Base-by-base conservation (phyloP, 2,888 invertebrate species). In the Cordilura impudica region DNA sequence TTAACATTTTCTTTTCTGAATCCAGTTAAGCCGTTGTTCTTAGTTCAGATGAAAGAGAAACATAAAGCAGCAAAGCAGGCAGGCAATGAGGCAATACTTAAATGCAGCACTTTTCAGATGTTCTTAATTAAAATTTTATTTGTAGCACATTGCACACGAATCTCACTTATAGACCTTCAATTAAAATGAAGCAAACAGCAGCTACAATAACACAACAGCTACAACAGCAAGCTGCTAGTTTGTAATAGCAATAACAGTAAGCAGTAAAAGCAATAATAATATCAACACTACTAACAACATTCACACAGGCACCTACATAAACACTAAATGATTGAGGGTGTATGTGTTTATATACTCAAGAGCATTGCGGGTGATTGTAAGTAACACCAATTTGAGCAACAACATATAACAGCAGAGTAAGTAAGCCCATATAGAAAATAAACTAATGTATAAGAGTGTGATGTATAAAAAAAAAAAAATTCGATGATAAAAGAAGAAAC, bases 81-180 rank as follows among this genome's bases (percentile, higher is more conserved):
- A 70, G 29, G 39, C 12, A 18, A 43, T 56, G n/a, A n/a, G n/a
- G n/a, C n/a, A n/a, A n/a, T n/a, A 61, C 56, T 63, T 63, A 63
- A 78, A 78, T 63, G 49, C 49, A 77, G 66, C 51, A 63, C 73
- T 65, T 73, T 69, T 19, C 35, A 65, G 65, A 70, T 70, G 53
- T 69, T 73, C 73, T 73, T 78, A 78, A 78, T 78, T 78, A 78
- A 78, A 78, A 73, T 78, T 78, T 73, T 53, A 73, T 73, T 78
- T 78, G 69, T 69, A 69, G 69, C 65, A 78, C 69, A 73, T 73
- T 78, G 72, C 29, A 63, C 47, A 61, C 63, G 67, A 56, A 51
- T 54, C 63, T 63, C 63, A 66, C 71, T 77, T 60, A 53, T 43
- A 65, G 58, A 78, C 72, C 67, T 73, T 78, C 65, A 73, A 73